Percentiles rank a stretch among this genome's conserved stretches.
Evolutionary conservation across 2,113 vertebrate genomes (phyloP).

Genomic region (Gallinago paraguaiae): DNA sequence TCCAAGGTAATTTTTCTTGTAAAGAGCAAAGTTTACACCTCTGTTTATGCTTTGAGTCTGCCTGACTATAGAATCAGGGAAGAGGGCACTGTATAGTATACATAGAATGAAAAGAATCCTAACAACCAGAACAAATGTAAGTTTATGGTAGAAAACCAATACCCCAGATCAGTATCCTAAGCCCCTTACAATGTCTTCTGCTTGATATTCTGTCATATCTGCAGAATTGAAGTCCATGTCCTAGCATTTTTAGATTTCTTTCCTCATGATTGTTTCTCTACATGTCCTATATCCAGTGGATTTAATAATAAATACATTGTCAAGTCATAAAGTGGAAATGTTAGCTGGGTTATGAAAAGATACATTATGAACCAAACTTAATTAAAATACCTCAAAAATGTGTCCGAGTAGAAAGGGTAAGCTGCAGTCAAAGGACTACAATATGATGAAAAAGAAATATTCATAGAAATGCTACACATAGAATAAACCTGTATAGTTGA

Average conservation of each 20-base stretch:
- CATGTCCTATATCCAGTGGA: not conserved
- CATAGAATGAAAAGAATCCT: not conserved
- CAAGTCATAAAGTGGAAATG: not conserved
- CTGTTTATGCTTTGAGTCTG: not conserved
- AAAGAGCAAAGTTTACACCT: not conserved
- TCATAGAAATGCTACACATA: not conserved
- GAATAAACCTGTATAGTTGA: slow-evolving; percentile 16
- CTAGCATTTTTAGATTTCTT: not conserved
- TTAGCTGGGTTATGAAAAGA: not conserved
- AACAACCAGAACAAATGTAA: not conserved
- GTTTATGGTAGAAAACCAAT: not conserved
- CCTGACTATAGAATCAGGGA: not conserved
- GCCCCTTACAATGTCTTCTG: not conserved
- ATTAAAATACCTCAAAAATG: not conserved
- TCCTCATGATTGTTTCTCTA: not conserved
- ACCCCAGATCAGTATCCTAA: not conserved
- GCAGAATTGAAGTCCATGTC: not conserved
- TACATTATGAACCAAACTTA: not conserved
- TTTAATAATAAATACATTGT: not conserved
- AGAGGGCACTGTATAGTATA: not conserved
- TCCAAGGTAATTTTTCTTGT: not conserved
- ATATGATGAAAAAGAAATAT: not conserved
- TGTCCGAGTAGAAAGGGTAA: not conserved
- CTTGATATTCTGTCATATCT: not conserved
- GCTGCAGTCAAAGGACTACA: not conserved